Conservation (phyloP, 2,113 vertebrate genomes). For the Phainopepla nitens region DNA sequence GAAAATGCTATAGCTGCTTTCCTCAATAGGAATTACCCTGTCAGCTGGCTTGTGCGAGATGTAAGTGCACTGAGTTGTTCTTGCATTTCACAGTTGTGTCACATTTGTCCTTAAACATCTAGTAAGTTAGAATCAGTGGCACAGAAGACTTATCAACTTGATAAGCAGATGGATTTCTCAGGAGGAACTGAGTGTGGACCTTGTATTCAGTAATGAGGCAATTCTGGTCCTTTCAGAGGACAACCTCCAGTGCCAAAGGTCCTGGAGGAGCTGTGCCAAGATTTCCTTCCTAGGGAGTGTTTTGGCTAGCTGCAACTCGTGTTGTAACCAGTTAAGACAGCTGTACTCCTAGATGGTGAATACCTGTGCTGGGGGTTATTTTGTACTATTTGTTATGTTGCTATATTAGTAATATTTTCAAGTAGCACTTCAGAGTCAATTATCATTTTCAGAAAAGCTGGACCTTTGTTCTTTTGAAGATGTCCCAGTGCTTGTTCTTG, state of each 20-base stretch:
- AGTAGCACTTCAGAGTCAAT: background rate
- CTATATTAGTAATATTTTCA: background rate
- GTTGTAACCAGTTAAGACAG: too few relatives aligned
- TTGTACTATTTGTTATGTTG: background rate
- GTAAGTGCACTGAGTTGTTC: slow-evolving; percentile 66
- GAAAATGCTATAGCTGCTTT: slow-evolving; percentile 85
- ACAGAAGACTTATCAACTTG: background rate
- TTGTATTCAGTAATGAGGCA: background rate
- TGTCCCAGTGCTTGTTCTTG: background rate
- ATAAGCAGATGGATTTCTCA: background rate
- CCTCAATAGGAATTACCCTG: slow-evolving; percentile 71
- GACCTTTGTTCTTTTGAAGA: background rate
- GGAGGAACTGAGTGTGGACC: background rate
- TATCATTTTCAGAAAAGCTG: background rate
- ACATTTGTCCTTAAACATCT: background rate
- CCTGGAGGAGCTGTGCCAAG: background rate
- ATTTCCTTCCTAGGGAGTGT: background rate
- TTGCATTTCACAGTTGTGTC: background rate
- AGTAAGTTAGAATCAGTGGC: background rate
- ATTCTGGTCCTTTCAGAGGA: background rate
- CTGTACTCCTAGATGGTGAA: background rate
- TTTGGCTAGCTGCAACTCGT: background rate
- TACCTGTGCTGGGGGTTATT: background rate
- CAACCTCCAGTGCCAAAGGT: background rate
- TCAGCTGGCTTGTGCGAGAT: slow-evolving; percentile 90